These are phyloP conservation scores for Amphipyra tragopoginis DNA, from an alignment of 2,888 invertebrate species.

Conservation along the genomic window DNA sequence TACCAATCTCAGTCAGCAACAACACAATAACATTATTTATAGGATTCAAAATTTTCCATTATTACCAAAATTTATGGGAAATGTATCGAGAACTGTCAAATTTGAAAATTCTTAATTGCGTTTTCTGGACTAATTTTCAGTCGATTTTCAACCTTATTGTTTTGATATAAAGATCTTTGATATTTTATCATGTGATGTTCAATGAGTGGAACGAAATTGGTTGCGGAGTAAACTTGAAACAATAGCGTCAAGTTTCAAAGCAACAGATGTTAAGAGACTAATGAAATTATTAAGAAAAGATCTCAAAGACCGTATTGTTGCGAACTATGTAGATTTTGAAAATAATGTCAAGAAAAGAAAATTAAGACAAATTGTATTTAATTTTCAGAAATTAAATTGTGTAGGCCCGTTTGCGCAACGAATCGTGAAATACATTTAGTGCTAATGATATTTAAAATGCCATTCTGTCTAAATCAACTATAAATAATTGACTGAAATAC, in stretches of 20 bases:
- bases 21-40: slow-evolving; percentile 57
- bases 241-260: slow-evolving; percentile 79
- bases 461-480: too few relatives aligned
- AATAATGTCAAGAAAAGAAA: slow-evolving; percentile 18
- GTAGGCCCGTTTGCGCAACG: too few relatives aligned
- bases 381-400: too few relatives aligned
- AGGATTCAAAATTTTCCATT: slow-evolving; percentile 59
- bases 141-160: slow-evolving; percentile 14
- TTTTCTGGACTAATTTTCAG: background rate
- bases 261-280: slow-evolving; percentile 80
- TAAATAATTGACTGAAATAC: too few relatives aligned
- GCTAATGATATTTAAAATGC: too few relatives aligned
- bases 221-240: slow-evolving; percentile 74
- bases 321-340: slow-evolving; percentile 31
- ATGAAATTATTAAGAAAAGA: slow-evolving; percentile 72
- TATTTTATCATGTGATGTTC: background rate
- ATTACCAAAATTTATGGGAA: slow-evolving; percentile 61
- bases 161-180: background rate
- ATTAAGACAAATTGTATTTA: too few relatives aligned
- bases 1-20: slow-evolving; percentile 10
- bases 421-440: too few relatives aligned
- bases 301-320: slow-evolving; percentile 30
- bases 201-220: slow-evolving; percentile 53
- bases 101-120: slow-evolving; percentile 29
- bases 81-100: slow-evolving; percentile 69